A percentile compares a stretch with the other conserved stretches of the same genome.
These are phyloP conservation scores for Microtus pennsylvanicus DNA, from an alignment of 2,113 vertebrate species.

Conservation along the genomic window DNA sequence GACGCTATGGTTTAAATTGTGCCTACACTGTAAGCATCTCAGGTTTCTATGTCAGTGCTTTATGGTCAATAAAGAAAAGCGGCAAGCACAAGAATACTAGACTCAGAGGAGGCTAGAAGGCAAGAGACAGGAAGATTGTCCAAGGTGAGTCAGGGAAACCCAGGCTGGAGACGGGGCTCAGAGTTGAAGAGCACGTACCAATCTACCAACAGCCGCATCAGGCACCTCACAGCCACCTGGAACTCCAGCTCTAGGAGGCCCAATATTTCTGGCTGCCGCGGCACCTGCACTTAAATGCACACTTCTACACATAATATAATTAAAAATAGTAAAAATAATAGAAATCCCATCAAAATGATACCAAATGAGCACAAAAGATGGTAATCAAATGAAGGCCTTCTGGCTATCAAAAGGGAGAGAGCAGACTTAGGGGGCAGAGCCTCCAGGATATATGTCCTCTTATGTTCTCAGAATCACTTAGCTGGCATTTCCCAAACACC, in stretches of 20 bases:
- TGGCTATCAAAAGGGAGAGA: neutral
- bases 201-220: neutral
- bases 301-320: neutral
- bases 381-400: neutral
- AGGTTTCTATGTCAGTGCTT: slow-evolving; percentile 59
- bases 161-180: neutral
- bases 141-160: neutral
- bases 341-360: slow-evolving; percentile 1
- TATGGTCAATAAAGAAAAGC: slow-evolving; percentile 45
- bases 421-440: neutral
- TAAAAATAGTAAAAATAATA: neutral
- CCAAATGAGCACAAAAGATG: neutral
- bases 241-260: neutral
- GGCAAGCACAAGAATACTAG: neutral
- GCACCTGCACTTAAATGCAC: neutral
- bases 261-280: neutral
- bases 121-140: neutral
- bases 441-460: neutral
- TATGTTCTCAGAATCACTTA: neutral
- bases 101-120: slow-evolving; percentile 6
- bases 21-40: slow-evolving; percentile 50
- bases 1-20: slow-evolving; percentile 63
- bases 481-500: slow-evolving; percentile 12
- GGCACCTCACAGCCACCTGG: neutral
- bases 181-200: neutral